Conservation (phyloP, 2,888 invertebrate genomes). For the Alloplasta piceator region DNA sequence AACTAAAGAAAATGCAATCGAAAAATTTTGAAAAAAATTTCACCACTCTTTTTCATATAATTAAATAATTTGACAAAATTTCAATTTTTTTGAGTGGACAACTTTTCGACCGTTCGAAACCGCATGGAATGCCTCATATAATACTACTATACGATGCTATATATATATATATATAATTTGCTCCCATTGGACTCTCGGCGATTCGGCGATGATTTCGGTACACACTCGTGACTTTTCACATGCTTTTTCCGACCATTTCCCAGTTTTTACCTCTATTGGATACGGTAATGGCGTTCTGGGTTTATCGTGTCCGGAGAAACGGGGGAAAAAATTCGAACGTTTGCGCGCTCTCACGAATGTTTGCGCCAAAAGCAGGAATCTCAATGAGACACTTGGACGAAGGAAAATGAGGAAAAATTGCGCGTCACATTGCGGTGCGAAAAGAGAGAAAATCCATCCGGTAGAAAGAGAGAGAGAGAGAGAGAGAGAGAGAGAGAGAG, state of each 20-base stretch:
- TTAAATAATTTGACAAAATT: too few species aligned
- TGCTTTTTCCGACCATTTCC: neutral
- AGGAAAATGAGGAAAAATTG: conserved; percentile 56
- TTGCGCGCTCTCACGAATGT: neutral
- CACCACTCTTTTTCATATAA: too few species aligned
- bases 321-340: neutral
- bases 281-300: conserved; percentile 1
- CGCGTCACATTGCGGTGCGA: conserved; percentile 27
- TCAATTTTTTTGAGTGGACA: too few species aligned
- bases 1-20: too few species aligned
- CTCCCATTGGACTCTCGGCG: neutral
- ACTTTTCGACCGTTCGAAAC: too few species aligned
- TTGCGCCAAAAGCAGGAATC: conserved; percentile 6
- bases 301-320: conserved; percentile 26
- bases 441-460: conserved; percentile 26
- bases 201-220: conserved; percentile 10
- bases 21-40: too few species aligned
- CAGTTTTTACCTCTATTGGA: too few species aligned
- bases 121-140: too few species aligned
- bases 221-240: conserved; percentile 41
- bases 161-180: neutral
- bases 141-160: too few species aligned
- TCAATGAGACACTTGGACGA: conserved; percentile 40
- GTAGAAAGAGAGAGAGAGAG: too few species aligned
- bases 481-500: too few species aligned